Evolutionary conservation across 2,888 invertebrate genomes (phyloP).

Genomic region (Autographa gamma): DNA sequence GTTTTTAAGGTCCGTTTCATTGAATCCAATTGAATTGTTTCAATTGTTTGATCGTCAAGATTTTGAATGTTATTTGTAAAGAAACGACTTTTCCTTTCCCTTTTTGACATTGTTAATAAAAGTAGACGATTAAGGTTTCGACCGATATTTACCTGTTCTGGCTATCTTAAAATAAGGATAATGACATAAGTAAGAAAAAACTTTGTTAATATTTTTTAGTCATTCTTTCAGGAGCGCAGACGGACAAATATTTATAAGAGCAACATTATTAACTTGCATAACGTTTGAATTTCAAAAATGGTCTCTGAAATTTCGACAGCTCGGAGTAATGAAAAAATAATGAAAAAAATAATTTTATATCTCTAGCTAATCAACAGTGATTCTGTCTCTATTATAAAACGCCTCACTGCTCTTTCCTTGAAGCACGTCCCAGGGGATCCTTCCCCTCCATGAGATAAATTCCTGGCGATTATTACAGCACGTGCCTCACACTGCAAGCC

Average conservation of each 20-base stretch:
- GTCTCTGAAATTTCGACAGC: too few relatives aligned
- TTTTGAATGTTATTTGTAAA: neutral
- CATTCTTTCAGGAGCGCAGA: too few relatives aligned
- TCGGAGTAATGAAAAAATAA: too few relatives aligned
- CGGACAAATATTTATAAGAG: too few relatives aligned
- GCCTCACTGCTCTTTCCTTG: neutral
- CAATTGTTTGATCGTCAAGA: slow-evolving; percentile 6
- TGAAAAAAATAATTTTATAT: too few relatives aligned
- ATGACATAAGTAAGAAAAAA: too few relatives aligned
- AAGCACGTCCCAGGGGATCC: neutral
- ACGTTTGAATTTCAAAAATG: too few relatives aligned
- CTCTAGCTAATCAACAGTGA: neutral
- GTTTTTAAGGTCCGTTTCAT: slow-evolving; percentile 8
- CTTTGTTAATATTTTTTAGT: too few relatives aligned
- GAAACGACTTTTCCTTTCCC: neutral
- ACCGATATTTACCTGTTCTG: neutral
- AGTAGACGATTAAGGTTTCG: neutral
- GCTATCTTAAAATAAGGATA: too few relatives aligned
- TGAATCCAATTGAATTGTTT: slow-evolving; percentile 18
- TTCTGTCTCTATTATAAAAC: neutral
- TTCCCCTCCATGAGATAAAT: neutral
- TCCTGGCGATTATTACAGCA: neutral
- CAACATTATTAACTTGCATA: too few relatives aligned
- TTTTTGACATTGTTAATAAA: too few relatives aligned
- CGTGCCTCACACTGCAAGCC: neutral